Evolutionary conservation across 1,140 invertebrate genomes (phyloP).

Genomic region (Monomorium pharaonis): DNA sequence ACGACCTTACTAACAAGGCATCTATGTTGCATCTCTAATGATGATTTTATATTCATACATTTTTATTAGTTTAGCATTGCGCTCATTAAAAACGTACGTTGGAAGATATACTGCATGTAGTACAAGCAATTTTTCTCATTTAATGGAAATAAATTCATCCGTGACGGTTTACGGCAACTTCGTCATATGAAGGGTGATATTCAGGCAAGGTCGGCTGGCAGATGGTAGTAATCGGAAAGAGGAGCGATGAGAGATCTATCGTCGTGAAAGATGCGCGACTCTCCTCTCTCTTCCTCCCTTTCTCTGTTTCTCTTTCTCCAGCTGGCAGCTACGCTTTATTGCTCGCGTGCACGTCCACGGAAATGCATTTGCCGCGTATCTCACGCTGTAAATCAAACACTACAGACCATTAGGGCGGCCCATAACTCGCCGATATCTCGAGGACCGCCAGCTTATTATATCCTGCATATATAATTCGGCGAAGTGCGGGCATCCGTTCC

Average conservation of each 20-base stretch:
- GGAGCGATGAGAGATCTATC: conserved; percentile 49
- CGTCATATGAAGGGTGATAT: neutral
- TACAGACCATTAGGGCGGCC: conserved; percentile 81
- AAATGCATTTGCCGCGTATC: conserved; percentile 72
- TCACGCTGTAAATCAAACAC: conserved; percentile 83
- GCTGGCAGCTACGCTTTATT: conserved; percentile 64
- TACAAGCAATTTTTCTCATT: neutral
- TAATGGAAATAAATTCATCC: conserved; percentile 37
- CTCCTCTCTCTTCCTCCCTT: conserved; percentile 5
- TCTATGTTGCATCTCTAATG: neutral
- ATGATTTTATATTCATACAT: neutral
- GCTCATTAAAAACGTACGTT: neutral
- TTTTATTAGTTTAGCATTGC: conserved; percentile 1
- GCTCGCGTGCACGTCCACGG: conserved; percentile 52
- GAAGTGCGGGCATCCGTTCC: conserved; percentile 78
- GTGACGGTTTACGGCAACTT: neutral
- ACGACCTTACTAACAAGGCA: neutral
- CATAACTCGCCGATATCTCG: conserved; percentile 85
- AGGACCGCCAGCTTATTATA: conserved; percentile 85
- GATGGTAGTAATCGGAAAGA: conserved; percentile 46
- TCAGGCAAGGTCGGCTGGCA: conserved; percentile 29
- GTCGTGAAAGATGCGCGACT: conserved; percentile 33
- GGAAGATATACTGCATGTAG: neutral
- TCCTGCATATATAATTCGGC: conserved; percentile 84
- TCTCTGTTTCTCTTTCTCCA: neutral